Evolutionary conservation across 2,113 vertebrate species (phyloP).

Genomic region (Callaeas wilsoni): DNA sequence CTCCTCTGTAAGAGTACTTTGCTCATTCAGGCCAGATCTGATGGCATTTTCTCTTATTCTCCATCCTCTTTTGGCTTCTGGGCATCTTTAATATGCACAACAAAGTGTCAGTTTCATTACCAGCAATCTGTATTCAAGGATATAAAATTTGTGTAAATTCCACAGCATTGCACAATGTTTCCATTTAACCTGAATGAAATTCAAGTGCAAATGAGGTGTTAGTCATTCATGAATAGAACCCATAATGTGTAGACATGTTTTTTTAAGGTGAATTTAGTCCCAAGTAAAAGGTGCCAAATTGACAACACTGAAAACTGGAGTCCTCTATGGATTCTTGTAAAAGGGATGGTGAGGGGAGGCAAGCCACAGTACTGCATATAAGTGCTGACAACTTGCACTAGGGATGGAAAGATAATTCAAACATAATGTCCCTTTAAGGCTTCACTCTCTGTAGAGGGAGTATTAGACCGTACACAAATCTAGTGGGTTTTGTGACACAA

Average conservation of each 20-base stretch:
- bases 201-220: conserved; percentile 70
- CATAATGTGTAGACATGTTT: conserved; percentile 44
- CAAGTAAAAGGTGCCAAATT: conserved; percentile 14
- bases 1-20: background rate
- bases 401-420: conserved; percentile 27
- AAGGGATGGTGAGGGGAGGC: background rate
- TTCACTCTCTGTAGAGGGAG: conserved; percentile 10
- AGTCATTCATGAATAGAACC: conserved; percentile 58
- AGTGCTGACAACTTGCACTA: background rate
- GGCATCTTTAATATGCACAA: conserved; percentile 60
- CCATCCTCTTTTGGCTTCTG: conserved; percentile 35
- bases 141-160: conserved; percentile 68
- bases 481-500: conserved; percentile 5
- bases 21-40: conserved; percentile 8
- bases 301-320: conserved; percentile 7
- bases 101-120: conserved; percentile 61
- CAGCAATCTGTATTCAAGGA: conserved; percentile 68
- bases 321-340: conserved; percentile 2
- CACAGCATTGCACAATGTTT: conserved; percentile 61
- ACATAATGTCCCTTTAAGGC: conserved; percentile 31
- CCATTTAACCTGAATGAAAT: conserved; percentile 69
- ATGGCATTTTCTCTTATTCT: conserved; percentile 12
- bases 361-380: background rate
- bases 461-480: background rate
- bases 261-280: conserved; percentile 55